Evolutionary conservation across 2,888 invertebrate species (phyloP), one percentile per base, ranked within the genome.

Genomic region (Lochmaea capreae): DNA sequence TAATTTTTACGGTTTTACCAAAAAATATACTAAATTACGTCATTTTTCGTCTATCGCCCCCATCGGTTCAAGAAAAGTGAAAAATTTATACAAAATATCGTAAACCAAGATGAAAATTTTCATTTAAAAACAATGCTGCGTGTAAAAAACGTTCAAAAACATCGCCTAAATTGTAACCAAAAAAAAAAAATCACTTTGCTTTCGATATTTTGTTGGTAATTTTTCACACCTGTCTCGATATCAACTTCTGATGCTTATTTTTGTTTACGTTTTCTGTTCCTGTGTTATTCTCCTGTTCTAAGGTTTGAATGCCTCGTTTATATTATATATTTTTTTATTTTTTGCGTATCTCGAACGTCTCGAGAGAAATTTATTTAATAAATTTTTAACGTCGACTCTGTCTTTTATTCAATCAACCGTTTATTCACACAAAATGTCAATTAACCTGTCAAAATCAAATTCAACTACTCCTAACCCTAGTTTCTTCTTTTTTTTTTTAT

Each of bases 211-310:
- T 54, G 52, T 54, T 49, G 22, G 3, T 43, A 22, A 12, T 11
- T 43, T 22, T 65, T 67, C 67, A 73, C 76, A 73, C 71, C 58
- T 73, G 76, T 65, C 67, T 70, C 75, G 67, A 76, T 77, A 70
- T 76, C 78, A 70, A 74, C 77, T 76, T 77, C 79, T 76, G 76
- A 74, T 77, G 77, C 78, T 74, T 75, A 54, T 73, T 76, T 76
- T 76, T 79, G 79, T 78, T 79, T 81, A 76, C 77, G 78, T 80
- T 80, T 54, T 18, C 16, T 72, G 70, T 70, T 71, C 71, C 73
- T 69, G 73, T 75, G 78, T 78, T 76, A 73, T 78, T 78, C 74
- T 78, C 78, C 73, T 75, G 72, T 69, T 69, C 22, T 65, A 59
- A 59, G 68, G 43, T 61, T 66, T 42, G 49, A 67, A 74, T 71